Evolutionary conservation across 2,113 vertebrate species (phyloP), one percentile per base, ranked within the genome.

Genomic region (Pteronura brasiliensis): DNA sequence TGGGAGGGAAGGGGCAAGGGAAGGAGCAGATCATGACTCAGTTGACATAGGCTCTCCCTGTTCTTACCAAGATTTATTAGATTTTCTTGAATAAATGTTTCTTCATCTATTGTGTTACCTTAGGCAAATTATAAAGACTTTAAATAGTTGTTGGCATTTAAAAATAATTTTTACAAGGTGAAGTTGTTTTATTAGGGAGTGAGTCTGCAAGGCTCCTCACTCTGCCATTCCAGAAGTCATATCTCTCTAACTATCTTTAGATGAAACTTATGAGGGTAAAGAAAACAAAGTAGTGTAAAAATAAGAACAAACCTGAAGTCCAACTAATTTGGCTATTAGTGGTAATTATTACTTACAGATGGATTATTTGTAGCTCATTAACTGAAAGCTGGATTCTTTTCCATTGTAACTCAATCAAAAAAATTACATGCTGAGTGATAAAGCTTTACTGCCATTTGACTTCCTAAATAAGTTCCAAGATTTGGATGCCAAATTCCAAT

Each of bases 391-490:
- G 88, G 63, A 63, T 95, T 96, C 71, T 85, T 94, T 79, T 96
- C n/a, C 77, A 39, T 80, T 87, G 14, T 94, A 86, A 83, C 77
- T 87, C 72, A 91, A 89, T 93, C 67, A 97, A 88, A 85, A 95
- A 95, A 87, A 59, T 67, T 14, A 34, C 34, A 61, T 47, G 25
- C 42, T 92, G 81, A 95, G 59, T 91, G 91, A 96, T 84, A 44
- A 72, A 21, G 7, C 44, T 72, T 6, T 95, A 89, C 93, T 84
- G 49, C 65, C 42, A 36, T 80, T 95, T 97, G 85, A 95, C 42
- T 87, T 97, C 83, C 95, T 84, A 94, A 97, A 93, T 90, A 95
- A 95, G 94, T 88, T 87, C 49, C 42, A 76, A 93, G 79, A 95
- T 84, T 93, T 91, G 71, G 47, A 89, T 90, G 91, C 85, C 17